Conservation (phyloP, 2,888 invertebrate species). For the Eristalis arbustorum region DNA sequence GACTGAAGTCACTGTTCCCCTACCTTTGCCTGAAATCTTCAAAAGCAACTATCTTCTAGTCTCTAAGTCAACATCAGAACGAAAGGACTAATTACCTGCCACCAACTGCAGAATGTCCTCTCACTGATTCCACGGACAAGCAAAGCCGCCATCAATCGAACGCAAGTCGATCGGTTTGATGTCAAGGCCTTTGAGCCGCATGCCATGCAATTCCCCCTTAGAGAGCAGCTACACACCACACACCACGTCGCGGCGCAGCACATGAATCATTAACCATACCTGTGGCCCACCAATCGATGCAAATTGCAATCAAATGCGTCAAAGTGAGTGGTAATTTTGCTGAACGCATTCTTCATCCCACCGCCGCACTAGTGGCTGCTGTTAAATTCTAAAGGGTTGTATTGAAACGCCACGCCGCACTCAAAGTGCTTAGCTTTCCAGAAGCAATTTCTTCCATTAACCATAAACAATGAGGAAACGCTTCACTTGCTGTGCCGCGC, state of each 20-base stretch:
- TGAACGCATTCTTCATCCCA: slow-evolving; percentile 17
- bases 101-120: no score
- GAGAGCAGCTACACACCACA: no score
- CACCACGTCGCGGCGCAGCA: not conserved
- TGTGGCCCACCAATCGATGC: not conserved
- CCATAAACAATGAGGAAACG: slow-evolving; percentile 59
- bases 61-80: no score
- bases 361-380: not conserved
- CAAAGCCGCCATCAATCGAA: not conserved
- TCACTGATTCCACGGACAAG: not conserved
- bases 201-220: not conserved
- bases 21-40: no score
- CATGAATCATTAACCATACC: not conserved
- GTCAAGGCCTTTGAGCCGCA: not conserved
- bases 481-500: slow-evolving; percentile 29
- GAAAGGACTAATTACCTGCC: no score
- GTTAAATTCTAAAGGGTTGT: slow-evolving; percentile 10
- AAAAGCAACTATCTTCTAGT: no score
- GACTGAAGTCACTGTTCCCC: no score
- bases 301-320: slow-evolving; percentile 31
- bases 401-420: slow-evolving; percentile 11
- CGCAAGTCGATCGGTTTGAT: not conserved
- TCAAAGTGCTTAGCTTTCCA: slow-evolving; percentile 44
- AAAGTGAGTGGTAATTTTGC: slow-evolving; percentile 42
- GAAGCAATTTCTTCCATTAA: slow-evolving; percentile 54